Conservation (phyloP, 2,888 invertebrate species). For the Stegana nigrithorax region DNA sequence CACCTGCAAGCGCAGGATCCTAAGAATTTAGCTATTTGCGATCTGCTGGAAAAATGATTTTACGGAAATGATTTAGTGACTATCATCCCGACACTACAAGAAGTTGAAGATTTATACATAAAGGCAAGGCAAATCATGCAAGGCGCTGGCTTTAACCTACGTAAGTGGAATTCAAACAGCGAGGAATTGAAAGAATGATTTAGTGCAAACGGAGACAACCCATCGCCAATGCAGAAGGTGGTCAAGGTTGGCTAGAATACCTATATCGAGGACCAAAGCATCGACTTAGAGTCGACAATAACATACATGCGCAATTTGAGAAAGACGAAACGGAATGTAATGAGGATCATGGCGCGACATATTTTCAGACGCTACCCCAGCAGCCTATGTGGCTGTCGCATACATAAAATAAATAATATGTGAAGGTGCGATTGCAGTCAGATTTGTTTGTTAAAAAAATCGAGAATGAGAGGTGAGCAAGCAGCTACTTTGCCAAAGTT, state of each 20-base stretch:
- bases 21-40: not conserved
- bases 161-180: not conserved
- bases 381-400: not conserved
- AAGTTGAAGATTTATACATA: not conserved
- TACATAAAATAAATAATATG: not conserved
- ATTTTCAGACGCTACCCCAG: not conserved
- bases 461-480: too few species aligned
- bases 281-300: not conserved
- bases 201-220: too few species aligned
- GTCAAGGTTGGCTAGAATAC: not conserved
- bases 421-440: not conserved
- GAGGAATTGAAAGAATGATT: not conserved
- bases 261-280: not conserved
- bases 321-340: not conserved
- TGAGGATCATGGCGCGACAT: not conserved
- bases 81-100: not conserved
- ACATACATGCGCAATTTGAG: not conserved
- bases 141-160: not conserved
- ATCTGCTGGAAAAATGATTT: not conserved
- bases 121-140: not conserved
- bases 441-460: too few species aligned
- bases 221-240: too few species aligned
- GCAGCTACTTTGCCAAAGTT: too few species aligned
- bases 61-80: too few species aligned
- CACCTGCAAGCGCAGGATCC: not conserved